Percentiles rank a stretch among this genome's conserved stretches.
Conservation (phyloP, 2,888 invertebrate genomes). For the Blastobasis adustella region DNA sequence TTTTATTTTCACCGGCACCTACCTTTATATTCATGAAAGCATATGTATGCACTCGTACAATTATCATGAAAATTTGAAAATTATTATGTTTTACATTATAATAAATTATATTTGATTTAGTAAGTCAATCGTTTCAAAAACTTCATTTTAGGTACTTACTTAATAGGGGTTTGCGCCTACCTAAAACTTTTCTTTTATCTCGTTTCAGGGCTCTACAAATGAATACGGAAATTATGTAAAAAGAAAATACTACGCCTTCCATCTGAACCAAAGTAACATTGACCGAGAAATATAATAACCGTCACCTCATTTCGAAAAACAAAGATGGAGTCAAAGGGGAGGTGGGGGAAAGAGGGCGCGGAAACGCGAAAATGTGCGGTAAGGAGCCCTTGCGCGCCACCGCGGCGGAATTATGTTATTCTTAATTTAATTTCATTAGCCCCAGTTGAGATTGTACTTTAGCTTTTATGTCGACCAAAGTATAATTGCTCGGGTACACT, state of each 20-base stretch:
- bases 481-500: conserved; percentile 25
- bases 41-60: too few relatives aligned
- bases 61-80: too few relatives aligned
- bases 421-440: conserved; percentile 69
- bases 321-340: conserved; percentile 41
- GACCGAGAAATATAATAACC: conserved; percentile 28
- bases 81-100: too few relatives aligned
- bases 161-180: too few relatives aligned
- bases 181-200: too few relatives aligned
- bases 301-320: conserved; percentile 48
- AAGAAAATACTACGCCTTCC: neutral
- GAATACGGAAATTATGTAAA: too few relatives aligned
- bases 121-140: too few relatives aligned
- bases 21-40: too few relatives aligned
- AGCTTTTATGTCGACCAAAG: conserved; percentile 26
- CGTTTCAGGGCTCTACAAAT: too few relatives aligned
- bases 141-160: too few relatives aligned
- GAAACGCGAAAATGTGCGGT: conserved; percentile 18
- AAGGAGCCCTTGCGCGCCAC: conserved; percentile 6
- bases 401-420: conserved; percentile 51
- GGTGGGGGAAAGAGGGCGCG: conserved; percentile 11
- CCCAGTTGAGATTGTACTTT: conserved; percentile 43
- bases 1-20: too few relatives aligned
- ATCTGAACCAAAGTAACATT: conserved; percentile 13
- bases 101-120: too few relatives aligned